These are phyloP conservation scores for Psilopsiagon aurifrons DNA, from an alignment of 2,113 vertebrate genomes.

Conservation along the genomic window DNA sequence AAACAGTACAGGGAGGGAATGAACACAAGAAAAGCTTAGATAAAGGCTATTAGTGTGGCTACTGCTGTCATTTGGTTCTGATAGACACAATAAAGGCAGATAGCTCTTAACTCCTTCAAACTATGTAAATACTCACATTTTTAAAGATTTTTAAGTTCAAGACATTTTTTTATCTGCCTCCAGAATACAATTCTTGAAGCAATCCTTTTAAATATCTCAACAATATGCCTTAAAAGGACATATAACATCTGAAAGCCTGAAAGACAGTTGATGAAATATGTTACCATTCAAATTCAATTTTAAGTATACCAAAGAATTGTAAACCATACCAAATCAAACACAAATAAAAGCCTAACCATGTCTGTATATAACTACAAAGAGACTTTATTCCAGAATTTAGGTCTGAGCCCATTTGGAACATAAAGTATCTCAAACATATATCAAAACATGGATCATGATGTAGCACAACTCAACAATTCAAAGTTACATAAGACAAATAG, in stretches of 20 bases:
- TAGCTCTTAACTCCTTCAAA: background rate
- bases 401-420: background rate
- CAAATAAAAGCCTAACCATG: background rate
- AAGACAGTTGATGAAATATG: background rate
- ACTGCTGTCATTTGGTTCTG: background rate
- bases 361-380: background rate
- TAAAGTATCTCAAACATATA: background rate
- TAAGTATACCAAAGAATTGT: background rate
- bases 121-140: background rate
- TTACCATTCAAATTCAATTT: background rate
- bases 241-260: background rate
- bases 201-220: background rate
- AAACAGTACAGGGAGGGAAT: background rate
- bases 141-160: constrained; percentile 4
- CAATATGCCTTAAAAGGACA: background rate
- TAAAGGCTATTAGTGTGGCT: background rate
- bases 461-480: background rate
- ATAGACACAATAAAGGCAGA: background rate
- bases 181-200: background rate
- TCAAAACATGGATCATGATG: background rate
- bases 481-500: background rate
- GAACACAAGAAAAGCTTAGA: background rate
- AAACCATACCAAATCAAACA: background rate
- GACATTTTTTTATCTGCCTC: background rate
- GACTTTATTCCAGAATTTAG: background rate